phyloP scores from a whole-genome alignment of 2,888 invertebrate genomes.

The Phasia obesa region DNA sequence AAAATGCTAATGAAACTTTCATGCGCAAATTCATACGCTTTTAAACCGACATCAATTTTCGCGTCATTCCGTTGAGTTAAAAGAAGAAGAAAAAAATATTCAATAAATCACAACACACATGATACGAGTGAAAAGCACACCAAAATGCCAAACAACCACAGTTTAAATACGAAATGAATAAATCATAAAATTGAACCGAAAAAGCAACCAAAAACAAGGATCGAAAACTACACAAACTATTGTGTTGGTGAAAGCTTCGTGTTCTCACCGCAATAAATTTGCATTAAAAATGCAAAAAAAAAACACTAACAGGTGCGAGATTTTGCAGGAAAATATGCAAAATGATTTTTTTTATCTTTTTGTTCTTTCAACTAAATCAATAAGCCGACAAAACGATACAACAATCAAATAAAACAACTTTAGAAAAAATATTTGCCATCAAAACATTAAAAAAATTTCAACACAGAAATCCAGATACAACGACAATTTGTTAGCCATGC shows the following conservation, averaged over 20 bases:
- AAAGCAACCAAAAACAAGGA: not conserved
- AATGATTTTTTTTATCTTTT: slow-evolving; percentile 12
- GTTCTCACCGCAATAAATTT: slow-evolving; percentile 52
- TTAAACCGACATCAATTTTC: slow-evolving; percentile 45
- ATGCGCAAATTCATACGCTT: slow-evolving; percentile 15
- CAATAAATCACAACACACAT: slow-evolving; percentile 51
- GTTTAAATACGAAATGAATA: slow-evolving; percentile 54
- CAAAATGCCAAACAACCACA: slow-evolving; percentile 41
- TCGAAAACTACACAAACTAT: not conserved
- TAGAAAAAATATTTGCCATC: not conserved
- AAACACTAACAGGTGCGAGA: slow-evolving; percentile 52
- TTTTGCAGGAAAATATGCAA: slow-evolving; percentile 30
- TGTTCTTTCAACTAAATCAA: slow-evolving; percentile 33
- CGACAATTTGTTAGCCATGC: slow-evolving; percentile 4
- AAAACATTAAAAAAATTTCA: slow-evolving; percentile 1
- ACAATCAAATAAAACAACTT: slow-evolving; percentile 28
- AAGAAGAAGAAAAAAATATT: slow-evolving; percentile 47
- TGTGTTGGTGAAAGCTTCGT: not conserved
- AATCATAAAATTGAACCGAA: slow-evolving; percentile 47
- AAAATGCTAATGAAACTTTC: slow-evolving; percentile 54
- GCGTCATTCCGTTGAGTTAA: slow-evolving; percentile 43
- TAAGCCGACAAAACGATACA: slow-evolving; percentile 51
- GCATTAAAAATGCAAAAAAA: slow-evolving; percentile 38
- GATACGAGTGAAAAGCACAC: not conserved
- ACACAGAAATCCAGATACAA: slow-evolving; percentile 4